Conservation (phyloP, 2,797 vertebrate species). For the Falco columbarius region DNA sequence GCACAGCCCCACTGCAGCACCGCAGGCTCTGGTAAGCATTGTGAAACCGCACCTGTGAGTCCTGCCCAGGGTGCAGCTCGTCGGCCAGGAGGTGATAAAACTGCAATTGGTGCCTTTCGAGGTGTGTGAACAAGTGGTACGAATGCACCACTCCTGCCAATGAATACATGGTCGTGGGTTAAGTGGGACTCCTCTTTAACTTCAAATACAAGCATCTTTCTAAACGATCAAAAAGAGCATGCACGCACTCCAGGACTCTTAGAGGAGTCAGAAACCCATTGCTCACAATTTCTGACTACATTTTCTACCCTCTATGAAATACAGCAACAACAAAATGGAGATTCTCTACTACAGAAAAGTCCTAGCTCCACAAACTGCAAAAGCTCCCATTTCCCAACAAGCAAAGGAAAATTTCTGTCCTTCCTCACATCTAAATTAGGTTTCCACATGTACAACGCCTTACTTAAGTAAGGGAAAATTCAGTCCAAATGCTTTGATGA, state of each 20-base stretch:
- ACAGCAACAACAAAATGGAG: background rate
- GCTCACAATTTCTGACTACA: background rate
- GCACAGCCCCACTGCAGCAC: accelerated
- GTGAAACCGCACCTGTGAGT: accelerated
- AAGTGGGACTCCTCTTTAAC: background rate
- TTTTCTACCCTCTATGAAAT: background rate
- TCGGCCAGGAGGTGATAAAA: background rate
- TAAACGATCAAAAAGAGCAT: background rate
- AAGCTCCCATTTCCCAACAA: background rate
- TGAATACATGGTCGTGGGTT: background rate
- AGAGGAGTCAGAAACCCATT: background rate
- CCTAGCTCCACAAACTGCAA: accelerated
- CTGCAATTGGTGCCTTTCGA: accelerated
- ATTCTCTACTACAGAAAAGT: background rate
- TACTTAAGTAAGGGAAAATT: background rate
- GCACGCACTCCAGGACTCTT: background rate
- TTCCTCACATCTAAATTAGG: background rate
- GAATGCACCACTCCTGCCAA: background rate
- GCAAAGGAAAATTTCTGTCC: background rate
- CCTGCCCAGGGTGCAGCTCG: background rate
- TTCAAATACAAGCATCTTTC: background rate
- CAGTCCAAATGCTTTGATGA: background rate
- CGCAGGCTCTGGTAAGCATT: background rate
- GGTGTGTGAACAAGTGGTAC: background rate
- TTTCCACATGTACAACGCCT: background rate